Conservation (phyloP, 2,888 invertebrate species). For the Apantesis nais region DNA sequence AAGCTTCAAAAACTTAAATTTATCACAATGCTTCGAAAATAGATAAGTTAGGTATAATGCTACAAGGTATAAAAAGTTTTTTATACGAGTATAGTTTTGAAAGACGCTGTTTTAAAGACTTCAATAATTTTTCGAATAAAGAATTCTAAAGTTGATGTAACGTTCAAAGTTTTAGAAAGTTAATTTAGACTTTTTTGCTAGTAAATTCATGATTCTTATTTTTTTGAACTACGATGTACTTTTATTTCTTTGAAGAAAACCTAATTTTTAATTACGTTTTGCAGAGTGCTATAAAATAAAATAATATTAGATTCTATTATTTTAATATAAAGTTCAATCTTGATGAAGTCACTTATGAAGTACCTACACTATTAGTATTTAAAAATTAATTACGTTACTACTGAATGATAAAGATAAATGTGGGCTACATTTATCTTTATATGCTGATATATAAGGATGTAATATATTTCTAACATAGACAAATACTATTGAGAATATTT, state of each 20-base stretch:
- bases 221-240: slow-evolving; percentile 26
- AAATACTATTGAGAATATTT: background rate
- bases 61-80: slow-evolving; percentile 29
- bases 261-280: slow-evolving; percentile 26
- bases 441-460: background rate
- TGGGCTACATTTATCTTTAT: too few species aligned
- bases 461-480: background rate
- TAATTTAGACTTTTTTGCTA: slow-evolving; percentile 38
- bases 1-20: slow-evolving; percentile 31
- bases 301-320: slow-evolving; percentile 12
- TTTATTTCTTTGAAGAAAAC: slow-evolving; percentile 22
- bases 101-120: slow-evolving; percentile 31
- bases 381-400: background rate
- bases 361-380: too few species aligned
- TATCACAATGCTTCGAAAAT: slow-evolving; percentile 21
- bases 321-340: background rate
- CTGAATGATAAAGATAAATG: too few species aligned
- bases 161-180: slow-evolving; percentile 37
- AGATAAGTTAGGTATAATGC: slow-evolving; percentile 28
- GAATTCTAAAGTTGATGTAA: slow-evolving; percentile 27
- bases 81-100: slow-evolving; percentile 11
- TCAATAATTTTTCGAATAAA: slow-evolving; percentile 34
- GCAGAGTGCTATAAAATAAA: slow-evolving; percentile 23
- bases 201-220: slow-evolving; percentile 31
- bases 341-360: background rate